Conservation (phyloP, 2,888 invertebrate genomes). For the Plemyria rubiginata region DNA sequence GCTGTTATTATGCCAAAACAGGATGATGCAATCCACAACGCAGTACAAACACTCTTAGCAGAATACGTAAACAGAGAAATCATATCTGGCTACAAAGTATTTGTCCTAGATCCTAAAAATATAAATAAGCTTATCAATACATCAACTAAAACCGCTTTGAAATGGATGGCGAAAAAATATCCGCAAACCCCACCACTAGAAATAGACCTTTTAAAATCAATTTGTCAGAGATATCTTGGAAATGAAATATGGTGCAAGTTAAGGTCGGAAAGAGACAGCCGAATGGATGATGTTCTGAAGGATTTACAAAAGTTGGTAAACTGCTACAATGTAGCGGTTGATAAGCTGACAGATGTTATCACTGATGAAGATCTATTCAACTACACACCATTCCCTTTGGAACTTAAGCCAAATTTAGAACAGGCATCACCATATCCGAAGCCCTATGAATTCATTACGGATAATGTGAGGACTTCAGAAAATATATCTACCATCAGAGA, state of each 20-base stretch:
- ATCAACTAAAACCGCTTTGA: constrained; percentile 69
- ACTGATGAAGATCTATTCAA: constrained; percentile 85
- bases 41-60: constrained; percentile 56
- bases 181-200: constrained; percentile 81
- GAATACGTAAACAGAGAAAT: constrained; percentile 56
- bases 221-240: constrained; percentile 84
- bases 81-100: constrained; percentile 71
- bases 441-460: constrained; percentile 88
- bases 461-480: constrained; percentile 82
- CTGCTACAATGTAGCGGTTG: constrained; percentile 88
- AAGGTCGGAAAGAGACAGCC: constrained; percentile 62
- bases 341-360: constrained; percentile 85
- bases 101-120: constrained; percentile 58
- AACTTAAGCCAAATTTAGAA: constrained; percentile 85
- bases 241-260: constrained; percentile 87
- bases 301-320: constrained; percentile 85
- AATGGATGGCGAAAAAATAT: constrained; percentile 80
- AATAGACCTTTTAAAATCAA: constrained; percentile 83
- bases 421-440: constrained; percentile 83
- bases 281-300: constrained; percentile 75
- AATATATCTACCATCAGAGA: constrained; percentile 79
- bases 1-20: constrained; percentile 66
- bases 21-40: constrained; percentile 46
- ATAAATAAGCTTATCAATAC: constrained; percentile 59
- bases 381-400: constrained; percentile 87